Evolutionary conservation across 2,113 vertebrate genomes (phyloP).

Genomic region (Mirounga angustirostris): DNA sequence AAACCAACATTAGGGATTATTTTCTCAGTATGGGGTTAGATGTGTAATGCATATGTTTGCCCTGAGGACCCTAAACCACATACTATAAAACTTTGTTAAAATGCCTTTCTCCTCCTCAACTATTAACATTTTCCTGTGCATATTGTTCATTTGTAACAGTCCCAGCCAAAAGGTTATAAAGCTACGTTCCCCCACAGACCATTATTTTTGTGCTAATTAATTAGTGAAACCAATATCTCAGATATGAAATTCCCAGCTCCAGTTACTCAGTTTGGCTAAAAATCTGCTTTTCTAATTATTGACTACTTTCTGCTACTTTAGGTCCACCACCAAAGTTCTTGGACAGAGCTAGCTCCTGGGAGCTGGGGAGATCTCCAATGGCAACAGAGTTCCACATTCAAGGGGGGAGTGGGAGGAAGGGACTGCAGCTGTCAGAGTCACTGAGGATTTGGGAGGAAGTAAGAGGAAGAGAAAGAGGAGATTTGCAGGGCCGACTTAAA

Average conservation of each 20-base stretch:
- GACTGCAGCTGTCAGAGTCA: slow-evolving; percentile 71
- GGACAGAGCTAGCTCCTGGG: slow-evolving; percentile 68
- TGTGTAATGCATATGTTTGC: slow-evolving; percentile 85
- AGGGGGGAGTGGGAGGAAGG: slow-evolving; percentile 67
- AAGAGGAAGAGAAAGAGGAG: slow-evolving; percentile 63
- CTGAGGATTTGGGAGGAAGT: slow-evolving; percentile 79
- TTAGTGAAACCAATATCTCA: slow-evolving; percentile 76
- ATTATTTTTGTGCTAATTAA: slow-evolving; percentile 83
- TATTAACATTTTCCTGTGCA: slow-evolving; percentile 76
- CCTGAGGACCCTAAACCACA: slow-evolving; percentile 80
- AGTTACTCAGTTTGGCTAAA: slow-evolving; percentile 73
- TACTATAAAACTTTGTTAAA: slow-evolving; percentile 81
- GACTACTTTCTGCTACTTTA: slow-evolving; percentile 82
- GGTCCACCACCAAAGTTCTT: slow-evolving; percentile 77
- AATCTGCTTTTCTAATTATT: slow-evolving; percentile 81
- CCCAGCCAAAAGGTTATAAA: slow-evolving; percentile 77
- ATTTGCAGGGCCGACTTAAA: slow-evolving; percentile 55
- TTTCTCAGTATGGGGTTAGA: slow-evolving; percentile 84
- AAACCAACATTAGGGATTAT: slow-evolving; percentile 79
- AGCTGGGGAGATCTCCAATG: slow-evolving; percentile 69
- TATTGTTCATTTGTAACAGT: slow-evolving; percentile 72
- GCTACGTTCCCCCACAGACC: slow-evolving; percentile 73
- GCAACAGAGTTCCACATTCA: slow-evolving; percentile 58
- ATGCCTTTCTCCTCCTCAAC: slow-evolving; percentile 76
- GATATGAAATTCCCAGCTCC: slow-evolving; percentile 76